Base-by-base conservation (phyloP, 2,797 vertebrate genomes). In the Threskiornis aethiopicus region DNA sequence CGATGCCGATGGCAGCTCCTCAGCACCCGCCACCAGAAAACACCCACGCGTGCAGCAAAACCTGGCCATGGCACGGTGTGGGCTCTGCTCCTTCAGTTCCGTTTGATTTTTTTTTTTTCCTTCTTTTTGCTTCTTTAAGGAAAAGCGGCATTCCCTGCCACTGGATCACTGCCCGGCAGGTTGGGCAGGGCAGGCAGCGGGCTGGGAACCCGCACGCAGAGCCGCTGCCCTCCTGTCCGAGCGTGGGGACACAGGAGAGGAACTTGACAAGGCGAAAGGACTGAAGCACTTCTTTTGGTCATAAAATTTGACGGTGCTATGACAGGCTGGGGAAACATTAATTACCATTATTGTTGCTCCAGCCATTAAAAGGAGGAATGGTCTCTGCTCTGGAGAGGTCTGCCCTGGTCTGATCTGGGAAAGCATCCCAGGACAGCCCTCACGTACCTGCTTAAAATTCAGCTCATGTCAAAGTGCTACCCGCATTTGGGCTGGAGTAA, bases 391-490 rank as follows among this genome's bases (percentile, higher is more conserved):
- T 73, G 62, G 88, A 97, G 90, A 92, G 21, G 21, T 54, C 47
- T 89, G 83, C 51, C 47, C 35, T 70, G 77, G 16, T 66, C 77
- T 88, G 77, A 18, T 79, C 87, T 88, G 94, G 93, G 80, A 96
- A 96, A 95, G 66, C 62, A 87, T 96, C 85, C 90, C 96, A 96
- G 95, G 95, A 87, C 82, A 75, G 66, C 64, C 35, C 84, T 92
- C 49, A 70, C 4, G 2, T 24, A 46, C 21, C 78, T 64, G 70
- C 44, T 97, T 92, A 90, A 95, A 77, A 95, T 96, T 93, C 96
- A 87, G 84, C 52, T 93, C 77, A 9, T 21, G 59, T 57, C 18
- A 2, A 84, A 96, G 66, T 25, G 19, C 75, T 90, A 93, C 78
- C 64, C 90, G 95, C 75, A 6, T 58, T 91, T 77, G 41, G 86